phyloP scores from a whole-genome alignment of 2,888 invertebrate species.

The Blastobasis lacticolella region DNA sequence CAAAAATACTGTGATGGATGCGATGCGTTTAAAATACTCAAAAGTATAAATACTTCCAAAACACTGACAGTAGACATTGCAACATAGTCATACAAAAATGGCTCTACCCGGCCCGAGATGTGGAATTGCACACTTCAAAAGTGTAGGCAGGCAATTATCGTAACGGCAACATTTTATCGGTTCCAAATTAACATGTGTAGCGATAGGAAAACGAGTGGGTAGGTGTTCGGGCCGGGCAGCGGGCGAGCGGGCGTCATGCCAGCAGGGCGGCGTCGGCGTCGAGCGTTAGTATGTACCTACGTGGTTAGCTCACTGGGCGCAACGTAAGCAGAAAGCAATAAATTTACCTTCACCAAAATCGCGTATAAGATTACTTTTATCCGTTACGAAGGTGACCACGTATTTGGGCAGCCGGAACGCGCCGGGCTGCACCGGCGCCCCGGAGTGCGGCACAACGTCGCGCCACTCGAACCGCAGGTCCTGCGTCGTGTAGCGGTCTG shows the following conservation, averaged over 20 bases:
- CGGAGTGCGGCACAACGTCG: conserved; percentile 67
- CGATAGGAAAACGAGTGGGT: too few relatives aligned
- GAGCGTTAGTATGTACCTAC: conserved; percentile 45
- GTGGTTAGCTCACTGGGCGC: conserved; percentile 47
- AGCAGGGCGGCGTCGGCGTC: conserved; percentile 33
- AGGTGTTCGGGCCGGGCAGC: conserved; percentile 4
- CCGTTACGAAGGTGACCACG: conserved; percentile 76
- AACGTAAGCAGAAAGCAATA: conserved; percentile 69
- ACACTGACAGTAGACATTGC: too few relatives aligned
- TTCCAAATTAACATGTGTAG: too few relatives aligned
- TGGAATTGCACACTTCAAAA: too few relatives aligned
- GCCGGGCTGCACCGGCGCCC: conserved; percentile 64
- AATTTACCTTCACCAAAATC: conserved; percentile 78
- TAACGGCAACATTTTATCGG: too few relatives aligned
- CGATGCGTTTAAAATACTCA: too few relatives aligned
- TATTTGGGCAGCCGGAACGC: conserved; percentile 77
- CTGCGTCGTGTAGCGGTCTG: conserved; percentile 76
- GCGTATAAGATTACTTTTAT: conserved; percentile 75
- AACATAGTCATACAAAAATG: too few relatives aligned
- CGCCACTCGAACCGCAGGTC: conserved; percentile 78
- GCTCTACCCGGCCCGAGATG: too few relatives aligned
- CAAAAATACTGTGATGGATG: too few relatives aligned
- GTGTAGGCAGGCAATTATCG: too few relatives aligned
- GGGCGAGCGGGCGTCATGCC: conserved; percentile 5
- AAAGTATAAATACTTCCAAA: too few relatives aligned